Percentiles rank a stretch among this genome's conserved stretches.
phyloP scores from a whole-genome alignment of 2,888 invertebrate species.

The Opisthograptis luteolata region DNA sequence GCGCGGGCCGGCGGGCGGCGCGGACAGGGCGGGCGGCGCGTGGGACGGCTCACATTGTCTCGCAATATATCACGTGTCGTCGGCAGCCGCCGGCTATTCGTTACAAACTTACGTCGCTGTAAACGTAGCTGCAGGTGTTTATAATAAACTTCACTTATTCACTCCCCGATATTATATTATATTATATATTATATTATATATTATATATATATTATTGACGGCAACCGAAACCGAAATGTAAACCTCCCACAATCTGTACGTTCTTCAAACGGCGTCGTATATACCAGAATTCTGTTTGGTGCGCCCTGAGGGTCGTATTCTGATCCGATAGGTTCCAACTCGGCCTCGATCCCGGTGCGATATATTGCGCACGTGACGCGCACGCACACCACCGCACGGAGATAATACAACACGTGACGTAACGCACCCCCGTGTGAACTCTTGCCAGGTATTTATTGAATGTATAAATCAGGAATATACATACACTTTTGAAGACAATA shows the following conservation, averaged over 20 bases:
- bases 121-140: constrained; percentile 12
- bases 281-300: not conserved
- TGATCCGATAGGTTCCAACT: not conserved
- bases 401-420: not conserved
- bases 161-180: too few species aligned
- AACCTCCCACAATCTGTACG: not conserved
- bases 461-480: too few species aligned
- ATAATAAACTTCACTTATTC: too few species aligned
- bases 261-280: constrained; percentile 6
- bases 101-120: constrained; percentile 14
- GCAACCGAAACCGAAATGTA: not conserved
- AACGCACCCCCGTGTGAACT: too few species aligned
- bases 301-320: not conserved
- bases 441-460: too few species aligned
- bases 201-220: not conserved
- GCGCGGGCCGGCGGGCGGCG: not conserved
- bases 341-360: not conserved
- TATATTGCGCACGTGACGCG: constrained; percentile 5
- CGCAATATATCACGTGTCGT: constrained; percentile 18
- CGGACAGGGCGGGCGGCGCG: too few species aligned
- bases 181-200: not conserved
- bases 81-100: constrained; percentile 12
- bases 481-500: too few species aligned
- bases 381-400: not conserved
- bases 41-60: not conserved